Conservation (phyloP, 2,797 vertebrate species). For the Lutjanus campechanus region DNA sequence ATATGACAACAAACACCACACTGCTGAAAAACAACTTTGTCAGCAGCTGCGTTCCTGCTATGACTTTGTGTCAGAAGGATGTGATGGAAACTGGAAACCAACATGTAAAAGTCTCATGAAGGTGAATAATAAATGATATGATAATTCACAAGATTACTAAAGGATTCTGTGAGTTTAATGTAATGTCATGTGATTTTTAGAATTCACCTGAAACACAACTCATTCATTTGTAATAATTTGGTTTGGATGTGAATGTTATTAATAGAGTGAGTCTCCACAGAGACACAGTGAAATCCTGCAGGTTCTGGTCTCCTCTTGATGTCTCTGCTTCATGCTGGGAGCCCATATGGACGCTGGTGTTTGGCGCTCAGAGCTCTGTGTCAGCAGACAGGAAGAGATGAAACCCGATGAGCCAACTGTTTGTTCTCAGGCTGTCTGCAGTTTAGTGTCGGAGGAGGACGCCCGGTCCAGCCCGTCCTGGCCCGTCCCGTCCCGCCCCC, state of each 20-base stretch:
- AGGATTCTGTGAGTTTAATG: background rate
- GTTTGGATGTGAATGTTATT: background rate
- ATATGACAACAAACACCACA: too few species aligned
- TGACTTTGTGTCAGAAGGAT: too few species aligned
- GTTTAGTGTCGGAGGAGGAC: conserved; percentile 32
- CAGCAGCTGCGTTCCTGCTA: too few species aligned
- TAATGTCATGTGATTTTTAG: too few species aligned
- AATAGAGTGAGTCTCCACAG: background rate
- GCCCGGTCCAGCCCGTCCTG: background rate
- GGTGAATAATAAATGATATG: background rate
- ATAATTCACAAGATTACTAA: background rate
- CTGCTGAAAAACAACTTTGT: too few species aligned
- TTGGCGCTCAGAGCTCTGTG: conserved; percentile 24
- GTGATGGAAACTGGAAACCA: too few species aligned
- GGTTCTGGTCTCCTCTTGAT: conserved; percentile 8
- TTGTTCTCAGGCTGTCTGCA: conserved; percentile 42
- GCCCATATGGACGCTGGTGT: conserved; percentile 45
- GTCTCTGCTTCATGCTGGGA: conserved; percentile 12
- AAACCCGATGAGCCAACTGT: conserved; percentile 44
- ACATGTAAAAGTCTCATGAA: background rate
- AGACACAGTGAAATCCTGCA: background rate
- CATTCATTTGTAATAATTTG: background rate
- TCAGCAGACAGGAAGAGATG: conserved; percentile 45
- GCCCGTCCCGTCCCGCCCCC: background rate
- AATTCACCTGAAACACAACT: background rate